Evolutionary conservation across 2,888 invertebrate genomes (phyloP).

Genomic region (Pollenia labialis): DNA sequence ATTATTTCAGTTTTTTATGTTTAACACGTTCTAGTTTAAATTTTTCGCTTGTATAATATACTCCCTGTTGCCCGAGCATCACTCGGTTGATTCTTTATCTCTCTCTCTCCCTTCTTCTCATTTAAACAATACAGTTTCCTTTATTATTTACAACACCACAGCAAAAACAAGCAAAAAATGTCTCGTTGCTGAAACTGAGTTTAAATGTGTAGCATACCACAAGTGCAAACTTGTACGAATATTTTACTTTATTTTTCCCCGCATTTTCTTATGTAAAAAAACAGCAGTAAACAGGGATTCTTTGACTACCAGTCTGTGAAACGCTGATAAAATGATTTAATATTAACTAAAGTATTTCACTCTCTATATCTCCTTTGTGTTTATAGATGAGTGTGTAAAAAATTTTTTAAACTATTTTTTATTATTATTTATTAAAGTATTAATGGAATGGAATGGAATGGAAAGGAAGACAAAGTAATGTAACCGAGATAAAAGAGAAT

Average conservation of each 20-base stretch:
- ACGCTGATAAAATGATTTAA: constrained; percentile 67
- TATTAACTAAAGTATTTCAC: constrained; percentile 48
- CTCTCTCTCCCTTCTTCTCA: background rate
- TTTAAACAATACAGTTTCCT: constrained; percentile 3
- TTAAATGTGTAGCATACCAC: constrained; percentile 40
- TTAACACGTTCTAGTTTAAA: constrained; percentile 39
- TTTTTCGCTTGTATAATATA: background rate
- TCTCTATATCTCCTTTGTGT: background rate
- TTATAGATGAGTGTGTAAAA: background rate
- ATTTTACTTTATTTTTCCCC: background rate
- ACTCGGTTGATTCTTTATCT: background rate
- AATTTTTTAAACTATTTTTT: constrained; percentile 19
- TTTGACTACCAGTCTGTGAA: constrained; percentile 64
- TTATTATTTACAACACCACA: constrained; percentile 4
- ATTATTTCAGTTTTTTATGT: constrained; percentile 35
- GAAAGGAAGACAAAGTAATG: no score
- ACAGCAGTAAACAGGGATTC: background rate
- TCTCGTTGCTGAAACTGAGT: constrained; percentile 18
- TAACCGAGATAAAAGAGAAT: no score
- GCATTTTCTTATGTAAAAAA: background rate
- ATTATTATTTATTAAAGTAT: background rate
- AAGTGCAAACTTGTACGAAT: background rate
- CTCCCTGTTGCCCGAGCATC: background rate
- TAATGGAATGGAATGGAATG: background rate
- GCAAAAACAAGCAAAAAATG: background rate